Base-by-base conservation (phyloP, 2,113 vertebrate genomes). In the Chamaetylas fuelleborni region DNA sequence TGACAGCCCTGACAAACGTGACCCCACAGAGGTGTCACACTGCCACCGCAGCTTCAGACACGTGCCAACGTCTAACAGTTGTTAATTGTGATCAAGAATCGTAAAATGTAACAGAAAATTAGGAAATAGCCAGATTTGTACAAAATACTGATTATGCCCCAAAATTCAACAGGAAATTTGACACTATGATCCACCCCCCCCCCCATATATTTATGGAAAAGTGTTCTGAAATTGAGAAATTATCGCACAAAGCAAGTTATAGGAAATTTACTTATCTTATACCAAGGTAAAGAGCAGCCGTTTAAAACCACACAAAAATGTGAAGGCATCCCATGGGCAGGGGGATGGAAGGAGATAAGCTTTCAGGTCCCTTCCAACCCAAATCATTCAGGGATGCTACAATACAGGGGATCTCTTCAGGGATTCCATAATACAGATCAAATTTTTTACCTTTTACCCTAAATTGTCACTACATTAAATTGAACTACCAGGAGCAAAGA, bases 1-100 rank as follows among this genome's bases (percentile, higher is more conserved):
- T 6, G 1, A 26, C 14, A 43, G 0, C 20, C 20, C 29, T 0
- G 0, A 4, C 14, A 42, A 5, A 36, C 3, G 0, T 0, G 9
- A 34, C 34, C 12, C 48, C n/a, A n/a, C 57, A 4, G 34, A 25
- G 58, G 31, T 2, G 0, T 0, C 24, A 24, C 24, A 2, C 16
- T 5, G 5, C 58, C 66, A 22, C 17, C 22, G 2, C 43, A 9
- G 65, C 50, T 6, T 2, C 29, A 5, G 8, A 36, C 36, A 36
- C 36, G 36, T 36, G 36, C 36, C 58, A 62, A 23, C 9, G 0
- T 6, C 48, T 4, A 24, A 14, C 33, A n/a, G 28, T 1, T 1
- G 13, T 6, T 15, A 29, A 13, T 14, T 0, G 1, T 3, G 19
- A 47, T 10, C 28, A 24, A 24, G 29, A 51, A 20, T 8, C 29